Percentiles rank a stretch among this genome's conserved stretches.
phyloP scores from a whole-genome alignment of 2,113 vertebrate species.

The Hypanus sabinus region DNA sequence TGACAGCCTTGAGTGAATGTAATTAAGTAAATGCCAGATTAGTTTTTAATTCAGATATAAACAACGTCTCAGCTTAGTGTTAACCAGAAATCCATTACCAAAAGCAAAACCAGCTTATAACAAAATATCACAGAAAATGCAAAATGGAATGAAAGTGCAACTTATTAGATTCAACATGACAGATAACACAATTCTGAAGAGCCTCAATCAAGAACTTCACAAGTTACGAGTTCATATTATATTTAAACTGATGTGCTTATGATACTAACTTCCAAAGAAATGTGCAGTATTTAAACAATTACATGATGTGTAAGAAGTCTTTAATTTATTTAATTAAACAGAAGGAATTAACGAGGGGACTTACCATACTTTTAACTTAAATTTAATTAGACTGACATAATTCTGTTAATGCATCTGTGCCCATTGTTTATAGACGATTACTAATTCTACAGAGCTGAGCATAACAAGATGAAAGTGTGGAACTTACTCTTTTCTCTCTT shows the following conservation, averaged over 20 bases:
- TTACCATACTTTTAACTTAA: constrained; percentile 42
- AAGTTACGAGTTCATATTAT: not conserved
- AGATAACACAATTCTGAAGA: not conserved
- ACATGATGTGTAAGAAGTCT: not conserved
- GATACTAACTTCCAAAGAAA: not conserved
- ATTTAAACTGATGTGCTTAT: not conserved
- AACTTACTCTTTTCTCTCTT: constrained; percentile 79
- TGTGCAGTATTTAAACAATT: not conserved
- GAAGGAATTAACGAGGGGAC: constrained; percentile 37
- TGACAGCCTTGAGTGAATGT: not conserved
- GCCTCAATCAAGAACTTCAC: not conserved
- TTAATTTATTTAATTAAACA: not conserved
- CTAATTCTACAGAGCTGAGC: not conserved
- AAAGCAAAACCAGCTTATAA: not conserved
- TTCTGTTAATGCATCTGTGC: constrained; percentile 37
- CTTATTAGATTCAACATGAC: not conserved
- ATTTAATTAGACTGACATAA: not conserved
- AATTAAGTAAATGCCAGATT: not conserved
- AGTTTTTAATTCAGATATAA: not conserved
- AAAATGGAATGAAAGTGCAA: not conserved
- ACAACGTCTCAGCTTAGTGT: not conserved
- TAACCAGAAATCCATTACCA: not conserved
- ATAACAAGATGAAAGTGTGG: constrained; percentile 40
- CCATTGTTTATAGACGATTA: constrained; percentile 26
- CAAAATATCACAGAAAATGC: not conserved